phyloP scores from a whole-genome alignment of 2,888 invertebrate genomes.

The Andrena haemorrhoa region DNA sequence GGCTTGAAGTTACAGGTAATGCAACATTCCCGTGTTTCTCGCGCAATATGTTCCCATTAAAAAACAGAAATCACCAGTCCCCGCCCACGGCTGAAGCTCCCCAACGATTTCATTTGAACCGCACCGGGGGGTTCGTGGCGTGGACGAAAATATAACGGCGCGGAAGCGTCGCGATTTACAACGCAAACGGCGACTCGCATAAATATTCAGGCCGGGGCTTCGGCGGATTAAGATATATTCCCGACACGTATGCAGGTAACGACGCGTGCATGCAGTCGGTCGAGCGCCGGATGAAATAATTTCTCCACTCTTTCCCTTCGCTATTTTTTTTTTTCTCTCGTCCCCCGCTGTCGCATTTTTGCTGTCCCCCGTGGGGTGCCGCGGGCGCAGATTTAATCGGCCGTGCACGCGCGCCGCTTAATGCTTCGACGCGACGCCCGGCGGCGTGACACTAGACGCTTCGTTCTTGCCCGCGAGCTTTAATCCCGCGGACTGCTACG shows the following conservation, averaged over 20 bases:
- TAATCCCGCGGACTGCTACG: constrained; percentile 37
- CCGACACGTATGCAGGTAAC: constrained; percentile 60
- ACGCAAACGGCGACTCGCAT: constrained; percentile 49
- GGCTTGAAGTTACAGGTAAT: too few species aligned
- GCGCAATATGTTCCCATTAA: too few species aligned
- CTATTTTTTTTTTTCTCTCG: background rate
- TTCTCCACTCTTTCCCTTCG: background rate
- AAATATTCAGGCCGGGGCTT: constrained; percentile 51
- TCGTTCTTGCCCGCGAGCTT: constrained; percentile 40
- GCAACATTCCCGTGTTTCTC: too few species aligned
- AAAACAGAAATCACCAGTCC: too few species aligned
- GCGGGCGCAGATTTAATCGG: constrained; percentile 43
- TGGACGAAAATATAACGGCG: constrained; percentile 21
- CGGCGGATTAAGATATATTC: constrained; percentile 60
- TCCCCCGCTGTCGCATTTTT: background rate
- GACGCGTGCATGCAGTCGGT: constrained; percentile 53
- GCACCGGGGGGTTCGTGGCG: background rate
- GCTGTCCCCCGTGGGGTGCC: background rate
- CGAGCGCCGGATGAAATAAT: constrained; percentile 44
- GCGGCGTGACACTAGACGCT: constrained; percentile 15
- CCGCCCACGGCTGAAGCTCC: background rate
- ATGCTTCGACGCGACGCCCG: constrained; percentile 14
- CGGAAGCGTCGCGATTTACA: constrained; percentile 46
- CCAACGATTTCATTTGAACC: constrained; percentile 32
- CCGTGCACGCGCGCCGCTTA: constrained; percentile 20